Percentiles rank a stretch among this genome's conserved stretches.
Evolutionary conservation across 2,797 vertebrate genomes (phyloP).

Genomic region (Alauda arvensis): DNA sequence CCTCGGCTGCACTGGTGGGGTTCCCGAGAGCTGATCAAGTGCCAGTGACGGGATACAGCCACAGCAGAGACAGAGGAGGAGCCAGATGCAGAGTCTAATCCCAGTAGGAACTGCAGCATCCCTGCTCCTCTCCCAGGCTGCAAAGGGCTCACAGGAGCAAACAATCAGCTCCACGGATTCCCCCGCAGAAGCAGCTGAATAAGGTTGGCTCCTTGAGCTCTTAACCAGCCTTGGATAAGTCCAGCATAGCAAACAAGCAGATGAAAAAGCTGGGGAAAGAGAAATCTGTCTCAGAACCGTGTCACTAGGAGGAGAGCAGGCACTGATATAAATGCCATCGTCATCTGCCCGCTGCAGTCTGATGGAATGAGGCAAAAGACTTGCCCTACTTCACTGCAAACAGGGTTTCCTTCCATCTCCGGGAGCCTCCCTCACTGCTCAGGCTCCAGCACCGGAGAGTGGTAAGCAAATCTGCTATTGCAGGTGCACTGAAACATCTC

Average conservation of each 20-base stretch:
- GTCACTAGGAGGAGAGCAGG: neutral
- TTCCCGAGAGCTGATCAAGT: conserved; percentile 9
- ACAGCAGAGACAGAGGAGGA: conserved; percentile 53
- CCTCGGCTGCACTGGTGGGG: neutral
- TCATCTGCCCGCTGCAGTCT: conserved; percentile 14
- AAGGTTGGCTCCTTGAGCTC: neutral
- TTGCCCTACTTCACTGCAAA: conserved; percentile 33
- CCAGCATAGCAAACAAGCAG: neutral
- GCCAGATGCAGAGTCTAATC: conserved; percentile 47
- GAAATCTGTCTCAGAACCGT: conserved; percentile 17
- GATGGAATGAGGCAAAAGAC: neutral
- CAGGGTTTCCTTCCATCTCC: neutral
- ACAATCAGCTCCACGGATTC: neutral
- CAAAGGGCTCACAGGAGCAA: conserved; percentile 22
- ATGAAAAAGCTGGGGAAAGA: neutral
- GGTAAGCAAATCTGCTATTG: neutral
- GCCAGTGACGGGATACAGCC: neutral
- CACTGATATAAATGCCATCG: neutral
- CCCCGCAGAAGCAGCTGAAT: neutral
- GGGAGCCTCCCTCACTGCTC: neutral
- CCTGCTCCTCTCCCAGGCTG: conserved; percentile 30
- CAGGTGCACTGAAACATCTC: neutral
- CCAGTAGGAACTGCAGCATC: conserved; percentile 53
- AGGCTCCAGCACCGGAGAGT: neutral
- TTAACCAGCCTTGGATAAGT: neutral